Evolutionary conservation across 2,113 vertebrate species (phyloP).

Genomic region (human (Homo sapiens)): DNA sequence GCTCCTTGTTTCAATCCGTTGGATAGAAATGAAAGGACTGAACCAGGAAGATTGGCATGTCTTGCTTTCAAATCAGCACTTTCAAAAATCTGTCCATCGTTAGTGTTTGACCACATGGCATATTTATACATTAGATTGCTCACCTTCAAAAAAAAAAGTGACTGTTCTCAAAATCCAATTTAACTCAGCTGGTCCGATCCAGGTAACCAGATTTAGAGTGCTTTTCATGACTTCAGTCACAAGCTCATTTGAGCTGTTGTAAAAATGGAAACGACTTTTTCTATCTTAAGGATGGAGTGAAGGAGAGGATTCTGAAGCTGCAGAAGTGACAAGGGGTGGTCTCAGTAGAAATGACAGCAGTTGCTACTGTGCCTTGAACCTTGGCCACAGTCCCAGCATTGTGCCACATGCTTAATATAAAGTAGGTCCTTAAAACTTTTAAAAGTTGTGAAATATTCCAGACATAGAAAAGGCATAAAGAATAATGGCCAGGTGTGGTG

Average conservation of each 20-base stretch:
- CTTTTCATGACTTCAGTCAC: not conserved
- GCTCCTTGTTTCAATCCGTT: not conserved
- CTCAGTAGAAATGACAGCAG: not conserved
- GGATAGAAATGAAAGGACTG: not conserved
- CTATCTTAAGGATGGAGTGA: not conserved
- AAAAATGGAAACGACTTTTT: not conserved
- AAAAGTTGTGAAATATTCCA: not conserved
- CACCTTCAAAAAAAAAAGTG: not conserved
- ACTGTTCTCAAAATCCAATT: not conserved
- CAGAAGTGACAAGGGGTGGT: not conserved
- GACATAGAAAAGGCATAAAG: not conserved
- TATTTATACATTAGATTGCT: not conserved
- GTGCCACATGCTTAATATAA: not conserved
- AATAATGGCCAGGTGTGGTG: too few relatives aligned
- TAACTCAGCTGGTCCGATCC: not conserved
- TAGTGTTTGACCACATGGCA: not conserved
- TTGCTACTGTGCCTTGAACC: not conserved
- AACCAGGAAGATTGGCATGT: not conserved
- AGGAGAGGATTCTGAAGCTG: not conserved
- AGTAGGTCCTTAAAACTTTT: not conserved
- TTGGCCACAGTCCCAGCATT: not conserved
- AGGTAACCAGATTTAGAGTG: not conserved
- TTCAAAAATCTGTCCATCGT: not conserved
- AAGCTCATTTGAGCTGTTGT: not conserved
- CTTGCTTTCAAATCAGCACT: not conserved